Percentiles rank a stretch among this genome's conserved stretches.
Conservation (phyloP, 2,113 vertebrate genomes). For the Colius striatus region DNA sequence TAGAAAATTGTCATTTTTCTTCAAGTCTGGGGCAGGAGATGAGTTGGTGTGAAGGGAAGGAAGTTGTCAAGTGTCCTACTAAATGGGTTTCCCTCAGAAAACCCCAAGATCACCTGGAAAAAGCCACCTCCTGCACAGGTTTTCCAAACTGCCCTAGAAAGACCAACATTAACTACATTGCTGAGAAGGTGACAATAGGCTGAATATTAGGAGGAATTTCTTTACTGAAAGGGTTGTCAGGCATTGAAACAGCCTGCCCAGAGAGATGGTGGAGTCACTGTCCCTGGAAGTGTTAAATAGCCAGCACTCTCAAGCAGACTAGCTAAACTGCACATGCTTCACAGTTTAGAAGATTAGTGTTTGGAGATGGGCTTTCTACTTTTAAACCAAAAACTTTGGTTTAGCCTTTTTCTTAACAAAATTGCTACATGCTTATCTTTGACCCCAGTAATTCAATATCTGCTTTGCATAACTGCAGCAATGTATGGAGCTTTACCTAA, state of each 20-base stretch:
- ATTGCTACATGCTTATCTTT: background rate
- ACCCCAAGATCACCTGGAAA: background rate
- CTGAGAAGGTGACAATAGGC: background rate
- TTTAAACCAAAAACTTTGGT: background rate
- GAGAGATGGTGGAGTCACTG: no score
- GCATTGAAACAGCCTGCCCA: no score
- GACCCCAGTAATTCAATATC: background rate
- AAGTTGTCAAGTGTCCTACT: background rate
- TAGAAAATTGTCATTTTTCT: background rate
- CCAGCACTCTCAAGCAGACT: background rate
- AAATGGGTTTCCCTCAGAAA: background rate
- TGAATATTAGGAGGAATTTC: no score
- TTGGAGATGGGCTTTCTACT: background rate
- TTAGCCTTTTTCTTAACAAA: background rate
- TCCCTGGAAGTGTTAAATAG: no score
- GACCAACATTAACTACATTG: background rate
- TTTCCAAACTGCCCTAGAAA: background rate
- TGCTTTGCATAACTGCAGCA: background rate
- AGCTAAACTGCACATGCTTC: background rate
- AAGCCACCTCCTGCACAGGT: background rate
- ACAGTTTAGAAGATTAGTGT: background rate
- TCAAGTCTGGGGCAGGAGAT: background rate
- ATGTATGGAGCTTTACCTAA: background rate
- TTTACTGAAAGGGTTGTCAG: no score
- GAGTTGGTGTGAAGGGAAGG: background rate